Evolutionary conservation across 2,888 invertebrate genomes (phyloP).

Genomic region (Xestia sexstrigata): DNA sequence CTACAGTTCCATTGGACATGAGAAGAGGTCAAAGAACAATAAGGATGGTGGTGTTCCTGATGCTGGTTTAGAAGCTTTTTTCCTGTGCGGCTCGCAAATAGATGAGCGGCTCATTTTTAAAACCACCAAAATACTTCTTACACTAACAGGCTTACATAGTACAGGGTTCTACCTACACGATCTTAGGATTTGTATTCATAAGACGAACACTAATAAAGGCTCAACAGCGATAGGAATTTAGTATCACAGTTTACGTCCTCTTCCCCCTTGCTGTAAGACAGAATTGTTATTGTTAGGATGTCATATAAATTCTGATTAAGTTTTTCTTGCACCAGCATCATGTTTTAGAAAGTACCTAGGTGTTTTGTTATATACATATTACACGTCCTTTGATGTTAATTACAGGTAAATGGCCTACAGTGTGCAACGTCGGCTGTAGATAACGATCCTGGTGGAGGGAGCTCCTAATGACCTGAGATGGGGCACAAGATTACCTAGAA

Average conservation of each 20-base stretch:
- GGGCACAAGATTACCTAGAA: not conserved
- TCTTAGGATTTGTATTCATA: not conserved
- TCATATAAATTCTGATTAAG: not conserved
- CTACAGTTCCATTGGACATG: too few species aligned
- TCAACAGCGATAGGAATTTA: not conserved
- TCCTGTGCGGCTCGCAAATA: not conserved
- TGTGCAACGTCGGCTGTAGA: not conserved
- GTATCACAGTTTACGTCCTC: not conserved
- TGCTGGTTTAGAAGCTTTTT: not conserved
- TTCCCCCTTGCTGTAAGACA: not conserved
- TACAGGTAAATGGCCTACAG: not conserved
- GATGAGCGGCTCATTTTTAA: not conserved
- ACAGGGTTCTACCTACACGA: too few species aligned
- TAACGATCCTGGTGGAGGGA: not conserved
- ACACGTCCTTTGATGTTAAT: not conserved
- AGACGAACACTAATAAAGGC: not conserved
- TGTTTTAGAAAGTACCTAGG: not conserved
- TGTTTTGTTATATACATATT: not conserved
- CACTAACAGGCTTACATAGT: too few species aligned
- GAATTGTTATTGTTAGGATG: not conserved
- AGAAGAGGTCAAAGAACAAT: too few species aligned
- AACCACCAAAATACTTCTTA: not conserved
- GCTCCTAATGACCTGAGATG: conserved; percentile 2
- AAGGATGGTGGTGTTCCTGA: conserved; percentile 10
- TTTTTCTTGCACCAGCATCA: not conserved